A percentile compares a stretch with the other conserved stretches of the same genome.
These are phyloP conservation scores for Drosophila navojoa DNA, from an alignment of 1,140 invertebrate genomes.

Conservation along the genomic window DNA sequence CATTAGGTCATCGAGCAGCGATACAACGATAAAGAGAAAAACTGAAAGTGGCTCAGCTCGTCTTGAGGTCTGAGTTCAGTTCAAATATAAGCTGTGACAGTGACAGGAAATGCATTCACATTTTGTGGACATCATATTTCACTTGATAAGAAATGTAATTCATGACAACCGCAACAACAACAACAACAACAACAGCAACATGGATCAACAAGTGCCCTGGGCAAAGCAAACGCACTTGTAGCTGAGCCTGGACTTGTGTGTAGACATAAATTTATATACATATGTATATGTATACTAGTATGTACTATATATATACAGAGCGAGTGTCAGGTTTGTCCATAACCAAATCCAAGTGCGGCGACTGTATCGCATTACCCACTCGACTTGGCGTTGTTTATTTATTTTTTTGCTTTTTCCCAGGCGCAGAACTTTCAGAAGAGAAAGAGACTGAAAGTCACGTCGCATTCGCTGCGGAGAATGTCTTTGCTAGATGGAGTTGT, in stretches of 20 bases:
- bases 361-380: conserved; percentile 18
- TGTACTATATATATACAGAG: background rate
- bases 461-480: conserved; percentile 17
- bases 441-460: conserved; percentile 58
- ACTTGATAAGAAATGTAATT: conserved; percentile 42
- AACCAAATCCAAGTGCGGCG: conserved; percentile 31
- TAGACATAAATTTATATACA: background rate
- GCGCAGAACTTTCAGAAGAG: conserved; percentile 64
- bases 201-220: conserved; percentile 27
- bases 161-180: conserved; percentile 12
- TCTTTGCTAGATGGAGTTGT: conserved; percentile 28
- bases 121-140: conserved; percentile 37
- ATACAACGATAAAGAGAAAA: conserved; percentile 44
- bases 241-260: conserved; percentile 8
- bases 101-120: conserved; percentile 61
- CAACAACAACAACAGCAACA: background rate
- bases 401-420: conserved; percentile 48
- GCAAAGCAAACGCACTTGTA: conserved; percentile 8
- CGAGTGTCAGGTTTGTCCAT: conserved; percentile 39
- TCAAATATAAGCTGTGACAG: conserved; percentile 8
- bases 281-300: background rate
- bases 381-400: background rate
- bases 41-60: background rate
- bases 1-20: conserved; percentile 68
- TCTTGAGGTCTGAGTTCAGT: conserved; percentile 3